Percentiles rank a stretch among this genome's conserved stretches.
Conservation (phyloP, 2,113 vertebrate species). For the Cynopterus brachyotis region DNA sequence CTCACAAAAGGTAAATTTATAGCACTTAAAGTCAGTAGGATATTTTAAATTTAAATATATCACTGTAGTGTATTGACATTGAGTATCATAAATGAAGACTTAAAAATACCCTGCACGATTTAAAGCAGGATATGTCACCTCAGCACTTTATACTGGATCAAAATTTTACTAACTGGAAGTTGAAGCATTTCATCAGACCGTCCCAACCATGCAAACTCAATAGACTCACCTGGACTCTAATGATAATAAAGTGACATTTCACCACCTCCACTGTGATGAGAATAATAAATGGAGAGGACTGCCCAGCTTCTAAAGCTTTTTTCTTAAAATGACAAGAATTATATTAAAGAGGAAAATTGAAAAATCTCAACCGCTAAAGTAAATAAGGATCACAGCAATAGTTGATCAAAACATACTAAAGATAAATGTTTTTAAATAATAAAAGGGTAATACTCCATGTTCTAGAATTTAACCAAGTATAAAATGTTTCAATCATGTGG, state of each 20-base stretch:
- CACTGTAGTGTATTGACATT: not conserved
- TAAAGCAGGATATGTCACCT: constrained; percentile 53
- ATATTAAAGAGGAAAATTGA: not conserved
- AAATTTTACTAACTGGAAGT: constrained; percentile 66
- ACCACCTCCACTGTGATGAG: not conserved
- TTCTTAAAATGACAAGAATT: not conserved
- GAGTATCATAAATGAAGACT: no score
- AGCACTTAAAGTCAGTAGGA: constrained; percentile 42
- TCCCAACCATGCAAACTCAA: constrained; percentile 31
- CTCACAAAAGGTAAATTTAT: constrained; percentile 57
- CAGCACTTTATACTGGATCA: constrained; percentile 41
- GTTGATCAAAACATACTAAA: not conserved
- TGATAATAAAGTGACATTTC: constrained; percentile 50
- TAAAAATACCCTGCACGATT: constrained; percentile 38
- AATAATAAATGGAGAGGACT: constrained; percentile 3
- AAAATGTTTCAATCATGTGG: fast-evolving
- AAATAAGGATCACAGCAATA: not conserved
- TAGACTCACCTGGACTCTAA: not conserved
- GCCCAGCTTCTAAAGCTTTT: not conserved
- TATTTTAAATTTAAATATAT: constrained; percentile 59
- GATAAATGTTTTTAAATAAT: not conserved
- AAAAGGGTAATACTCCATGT: not conserved
- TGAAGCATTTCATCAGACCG: constrained; percentile 64
- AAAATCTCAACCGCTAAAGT: not conserved
- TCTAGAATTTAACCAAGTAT: not conserved